Percentiles rank a stretch among this genome's conserved stretches.
These are phyloP conservation scores for Luidia sarsii DNA, from an alignment of 53 echinoderm and acorn worm species.

Conservation along the genomic window DNA sequence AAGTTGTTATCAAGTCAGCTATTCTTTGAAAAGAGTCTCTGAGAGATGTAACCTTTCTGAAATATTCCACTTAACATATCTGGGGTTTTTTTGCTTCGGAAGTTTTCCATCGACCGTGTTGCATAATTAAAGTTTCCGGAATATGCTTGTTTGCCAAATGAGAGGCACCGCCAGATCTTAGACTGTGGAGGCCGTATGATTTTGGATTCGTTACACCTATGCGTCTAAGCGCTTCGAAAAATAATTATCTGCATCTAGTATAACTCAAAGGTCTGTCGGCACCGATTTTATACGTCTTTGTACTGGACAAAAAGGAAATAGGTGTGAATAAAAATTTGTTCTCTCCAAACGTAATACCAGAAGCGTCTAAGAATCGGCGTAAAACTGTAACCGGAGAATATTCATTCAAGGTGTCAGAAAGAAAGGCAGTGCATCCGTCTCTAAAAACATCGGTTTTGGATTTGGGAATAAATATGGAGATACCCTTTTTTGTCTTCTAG, in stretches of 20 bases:
- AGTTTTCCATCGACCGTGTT: conserved; percentile 20
- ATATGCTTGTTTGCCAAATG: conserved; percentile 21
- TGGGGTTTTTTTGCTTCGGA: conserved; percentile 17
- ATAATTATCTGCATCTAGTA: not conserved
- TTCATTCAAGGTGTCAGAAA: not conserved
- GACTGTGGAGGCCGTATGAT: not conserved
- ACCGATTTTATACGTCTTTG: not conserved
- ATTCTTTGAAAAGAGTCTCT: not conserved
- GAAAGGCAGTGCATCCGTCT: not conserved
- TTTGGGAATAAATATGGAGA: conserved; percentile 14
- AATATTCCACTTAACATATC: conserved; percentile 1
- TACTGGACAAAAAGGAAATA: not conserved
- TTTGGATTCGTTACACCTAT: not conserved
- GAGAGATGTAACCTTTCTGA: not conserved
- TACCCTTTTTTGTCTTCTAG: not conserved
- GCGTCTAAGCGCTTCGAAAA: not conserved
- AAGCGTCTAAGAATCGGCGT: not conserved
- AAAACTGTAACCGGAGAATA: not conserved
- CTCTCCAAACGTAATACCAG: not conserved
- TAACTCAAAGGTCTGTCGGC: not conserved
- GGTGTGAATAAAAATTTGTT: not conserved
- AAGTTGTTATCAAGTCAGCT: too few relatives aligned
- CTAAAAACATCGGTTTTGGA: conserved; percentile 10
- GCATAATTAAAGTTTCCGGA: conserved; percentile 23
- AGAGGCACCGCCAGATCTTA: conserved; percentile 9